Evolutionary conservation across 2,888 invertebrate genomes (phyloP).

Genomic region (Leptothorax acervorum): DNA sequence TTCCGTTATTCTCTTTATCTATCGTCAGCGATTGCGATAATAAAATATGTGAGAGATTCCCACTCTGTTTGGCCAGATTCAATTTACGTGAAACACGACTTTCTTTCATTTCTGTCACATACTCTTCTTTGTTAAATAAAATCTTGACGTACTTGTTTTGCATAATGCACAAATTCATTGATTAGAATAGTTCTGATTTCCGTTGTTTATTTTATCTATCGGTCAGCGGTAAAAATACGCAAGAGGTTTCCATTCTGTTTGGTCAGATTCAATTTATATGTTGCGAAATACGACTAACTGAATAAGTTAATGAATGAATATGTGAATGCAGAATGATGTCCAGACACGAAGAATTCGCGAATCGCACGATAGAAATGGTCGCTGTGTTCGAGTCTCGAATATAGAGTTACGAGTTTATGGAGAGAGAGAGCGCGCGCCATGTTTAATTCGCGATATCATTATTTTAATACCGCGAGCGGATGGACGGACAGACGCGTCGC

Average conservation of each 20-base stretch:
- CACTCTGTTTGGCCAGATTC: neutral
- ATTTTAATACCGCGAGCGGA: conserved; percentile 45
- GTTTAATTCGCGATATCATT: conserved; percentile 53
- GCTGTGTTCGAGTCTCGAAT: neutral
- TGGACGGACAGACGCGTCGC: conserved; percentile 10
- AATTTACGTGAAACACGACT: conserved; percentile 24
- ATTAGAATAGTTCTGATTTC: neutral
- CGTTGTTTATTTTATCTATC: neutral
- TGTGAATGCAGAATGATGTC: conserved; percentile 25
- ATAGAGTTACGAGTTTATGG: conserved; percentile 35
- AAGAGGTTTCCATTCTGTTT: neutral
- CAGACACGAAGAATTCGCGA: conserved; percentile 11
- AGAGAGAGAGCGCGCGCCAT: conserved; percentile 23
- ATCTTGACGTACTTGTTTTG: neutral
- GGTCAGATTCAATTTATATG: conserved; percentile 7
- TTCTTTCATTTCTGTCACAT: neutral
- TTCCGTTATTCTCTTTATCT: neutral
- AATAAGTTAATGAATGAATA: conserved; percentile 16
- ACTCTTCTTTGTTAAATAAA: neutral
- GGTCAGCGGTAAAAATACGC: neutral
- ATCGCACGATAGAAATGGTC: conserved; percentile 5
- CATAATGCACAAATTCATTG: neutral
- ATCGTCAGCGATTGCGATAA: neutral
- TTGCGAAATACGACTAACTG: conserved; percentile 11
- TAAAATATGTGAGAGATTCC: neutral